Conservation (phyloP, 2,797 vertebrate species). For the Echiichthys vipera region DNA sequence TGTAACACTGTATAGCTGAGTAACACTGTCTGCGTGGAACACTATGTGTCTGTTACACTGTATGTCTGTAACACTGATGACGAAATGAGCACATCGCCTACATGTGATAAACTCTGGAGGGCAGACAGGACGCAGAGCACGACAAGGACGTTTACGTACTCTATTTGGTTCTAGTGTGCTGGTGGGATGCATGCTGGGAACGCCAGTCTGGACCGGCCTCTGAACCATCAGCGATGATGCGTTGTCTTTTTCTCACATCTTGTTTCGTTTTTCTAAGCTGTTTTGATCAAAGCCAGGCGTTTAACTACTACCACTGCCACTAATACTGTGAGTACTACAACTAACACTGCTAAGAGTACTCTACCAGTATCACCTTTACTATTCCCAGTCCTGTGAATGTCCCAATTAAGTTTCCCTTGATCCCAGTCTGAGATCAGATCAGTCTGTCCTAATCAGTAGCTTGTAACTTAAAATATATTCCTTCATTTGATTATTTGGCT, state of each 20-base stretch:
- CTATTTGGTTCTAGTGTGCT: background rate
- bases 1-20: constrained; percentile 69
- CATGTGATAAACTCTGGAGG: constrained; percentile 32
- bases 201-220: background rate
- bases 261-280: constrained; percentile 20
- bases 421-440: constrained; percentile 2
- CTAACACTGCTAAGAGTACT: constrained; percentile 1
- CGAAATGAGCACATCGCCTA: constrained; percentile 15
- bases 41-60: constrained; percentile 69
- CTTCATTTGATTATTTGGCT: background rate
- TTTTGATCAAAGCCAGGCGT: constrained; percentile 28
- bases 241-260: background rate
- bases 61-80: constrained; percentile 71
- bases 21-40: constrained; percentile 62
- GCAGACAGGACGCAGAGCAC: background rate
- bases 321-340: constrained; percentile 15
- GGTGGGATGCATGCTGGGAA: constrained; percentile 39
- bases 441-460: background rate
- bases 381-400: constrained; percentile 9
- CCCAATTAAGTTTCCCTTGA: background rate
- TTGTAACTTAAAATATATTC: background rate
- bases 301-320: constrained; percentile 31
- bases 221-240: constrained; percentile 6
- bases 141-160: background rate
- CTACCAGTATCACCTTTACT: constrained; percentile 12